Evolutionary conservation across 2,797 vertebrate genomes (phyloP).

Genomic region (Hemibagrus guttatus): DNA sequence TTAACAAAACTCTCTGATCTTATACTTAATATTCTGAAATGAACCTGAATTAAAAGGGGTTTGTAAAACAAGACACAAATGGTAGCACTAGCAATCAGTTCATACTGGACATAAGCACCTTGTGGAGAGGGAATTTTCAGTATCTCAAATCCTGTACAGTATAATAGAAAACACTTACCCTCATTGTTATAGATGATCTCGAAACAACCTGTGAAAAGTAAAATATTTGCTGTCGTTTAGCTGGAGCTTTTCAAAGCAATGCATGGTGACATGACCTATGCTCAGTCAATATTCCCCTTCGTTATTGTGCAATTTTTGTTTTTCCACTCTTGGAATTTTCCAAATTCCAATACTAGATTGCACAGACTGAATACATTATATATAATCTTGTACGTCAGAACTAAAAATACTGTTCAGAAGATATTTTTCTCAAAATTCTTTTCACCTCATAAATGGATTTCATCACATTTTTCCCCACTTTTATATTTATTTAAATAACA

Average conservation of each 20-base stretch:
- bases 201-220: neutral
- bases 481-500: too few species aligned
- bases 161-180: constrained; percentile 10
- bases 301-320: constrained; percentile 20
- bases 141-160: neutral
- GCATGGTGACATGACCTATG: neutral
- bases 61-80: neutral
- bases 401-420: neutral
- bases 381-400: neutral
- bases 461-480: too few species aligned
- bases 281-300: constrained; percentile 6
- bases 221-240: neutral
- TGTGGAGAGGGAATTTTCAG: neutral
- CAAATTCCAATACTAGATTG: neutral
- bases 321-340: neutral
- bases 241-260: neutral
- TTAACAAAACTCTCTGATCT: neutral
- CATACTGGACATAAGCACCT: neutral
- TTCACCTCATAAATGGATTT: neutral
- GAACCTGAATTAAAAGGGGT: neutral
- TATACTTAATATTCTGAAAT: neutral
- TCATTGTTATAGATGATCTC: neutral
- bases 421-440: neutral
- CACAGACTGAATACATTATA: neutral
- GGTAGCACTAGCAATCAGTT: neutral